Evolutionary conservation across 2,113 vertebrate genomes (phyloP).

Genomic region (Brachionichthys hirsutus): DNA sequence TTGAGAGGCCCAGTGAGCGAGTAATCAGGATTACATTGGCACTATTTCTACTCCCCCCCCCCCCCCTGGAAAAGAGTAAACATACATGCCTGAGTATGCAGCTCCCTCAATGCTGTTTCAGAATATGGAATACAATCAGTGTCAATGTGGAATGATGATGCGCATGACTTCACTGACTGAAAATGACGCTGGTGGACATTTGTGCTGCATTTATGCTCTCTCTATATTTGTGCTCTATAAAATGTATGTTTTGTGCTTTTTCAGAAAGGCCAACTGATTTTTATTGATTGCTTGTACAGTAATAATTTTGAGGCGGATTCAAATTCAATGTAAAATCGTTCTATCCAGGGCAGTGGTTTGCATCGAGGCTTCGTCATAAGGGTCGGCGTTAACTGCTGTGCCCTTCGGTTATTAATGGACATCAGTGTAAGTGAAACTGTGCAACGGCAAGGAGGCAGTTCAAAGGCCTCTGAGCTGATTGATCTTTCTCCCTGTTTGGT

Average conservation of each 20-base stretch:
- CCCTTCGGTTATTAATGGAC: background rate
- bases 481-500: slow-evolving; percentile 70
- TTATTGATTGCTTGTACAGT: background rate
- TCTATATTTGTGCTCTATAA: slow-evolving; percentile 32
- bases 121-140: background rate
- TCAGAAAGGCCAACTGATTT: slow-evolving; percentile 7
- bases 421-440: slow-evolving; percentile 1
- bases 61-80: slow-evolving; percentile 47
- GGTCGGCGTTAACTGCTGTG: background rate
- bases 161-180: slow-evolving; percentile 4
- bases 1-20: slow-evolving; percentile 20
- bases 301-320: background rate
- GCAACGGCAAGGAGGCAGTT: slow-evolving; percentile 43
- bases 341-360: slow-evolving; percentile 28
- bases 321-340: background rate
- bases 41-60: no score
- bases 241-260: slow-evolving; percentile 39
- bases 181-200: background rate
- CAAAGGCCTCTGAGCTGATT: slow-evolving; percentile 55
- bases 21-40: slow-evolving; percentile 52
- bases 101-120: slow-evolving; percentile 3
- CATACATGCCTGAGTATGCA: slow-evolving; percentile 55
- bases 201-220: slow-evolving; percentile 47
- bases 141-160: background rate
- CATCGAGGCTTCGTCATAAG: slow-evolving; percentile 15